Percentiles rank a stretch among this genome's conserved stretches.
Conservation (phyloP, 2,888 invertebrate genomes). For the Scrobipalpa atriplicella region DNA sequence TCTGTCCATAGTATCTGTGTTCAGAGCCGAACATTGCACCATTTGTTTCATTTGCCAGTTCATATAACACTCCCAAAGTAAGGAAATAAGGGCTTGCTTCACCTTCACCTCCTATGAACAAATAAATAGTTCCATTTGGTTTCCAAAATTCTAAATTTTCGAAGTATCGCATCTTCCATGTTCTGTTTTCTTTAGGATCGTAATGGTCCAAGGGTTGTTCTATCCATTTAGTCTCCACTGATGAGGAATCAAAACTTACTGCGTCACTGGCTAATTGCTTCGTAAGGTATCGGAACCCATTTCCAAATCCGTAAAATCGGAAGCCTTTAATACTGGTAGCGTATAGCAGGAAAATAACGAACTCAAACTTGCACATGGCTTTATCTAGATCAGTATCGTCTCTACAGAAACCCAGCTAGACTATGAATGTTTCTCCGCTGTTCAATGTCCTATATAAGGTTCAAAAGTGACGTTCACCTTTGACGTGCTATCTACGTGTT, state of each 20-base stretch:
- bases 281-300: constrained; percentile 51
- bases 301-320: constrained; percentile 46
- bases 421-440: neutral
- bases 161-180: constrained; percentile 69
- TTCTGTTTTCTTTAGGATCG: constrained; percentile 50
- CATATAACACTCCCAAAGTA: constrained; percentile 59
- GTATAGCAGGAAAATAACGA: constrained; percentile 38
- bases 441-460: constrained; percentile 10
- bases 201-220: constrained; percentile 69
- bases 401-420: neutral
- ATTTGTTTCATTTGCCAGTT: constrained; percentile 67
- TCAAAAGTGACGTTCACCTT: constrained; percentile 12
- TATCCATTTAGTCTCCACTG: constrained; percentile 54
- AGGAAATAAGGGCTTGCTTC: constrained; percentile 53
- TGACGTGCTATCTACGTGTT: constrained; percentile 25
- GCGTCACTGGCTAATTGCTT: constrained; percentile 46
- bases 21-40: constrained; percentile 68
- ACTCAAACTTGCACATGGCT: neutral
- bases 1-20: constrained; percentile 72
- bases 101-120: constrained; percentile 67
- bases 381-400: neutral
- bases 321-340: constrained; percentile 38
- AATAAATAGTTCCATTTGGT: constrained; percentile 59
- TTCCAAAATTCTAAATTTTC: constrained; percentile 61
- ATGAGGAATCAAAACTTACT: constrained; percentile 38